Evolutionary conservation across 2,113 vertebrate species (phyloP), one percentile per base, ranked within the genome.

Genomic region (Anarrhichthys ocellatus): DNA sequence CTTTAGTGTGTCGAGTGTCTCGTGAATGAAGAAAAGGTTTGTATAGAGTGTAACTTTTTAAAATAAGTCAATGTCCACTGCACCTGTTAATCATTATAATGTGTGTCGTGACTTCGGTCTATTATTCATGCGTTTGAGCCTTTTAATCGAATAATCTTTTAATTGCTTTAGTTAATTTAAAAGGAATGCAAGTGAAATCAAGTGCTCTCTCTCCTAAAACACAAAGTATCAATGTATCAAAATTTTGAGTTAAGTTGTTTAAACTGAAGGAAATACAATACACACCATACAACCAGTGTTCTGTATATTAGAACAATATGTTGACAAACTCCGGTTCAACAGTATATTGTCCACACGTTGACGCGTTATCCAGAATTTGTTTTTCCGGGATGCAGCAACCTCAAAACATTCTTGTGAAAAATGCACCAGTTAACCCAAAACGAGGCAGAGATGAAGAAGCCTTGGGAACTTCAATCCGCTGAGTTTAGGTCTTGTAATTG

Each of bases 51-150:
- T 46, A 20, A 80, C 56, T 70, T 71, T 66, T 58, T 22, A 86
- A 74, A 80, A 79, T 2, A 75, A 81, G 14, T 73, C 54, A 54
- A 32, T 74, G 56, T 77, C 64, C 29, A 52, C 76, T 48, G 69
- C 86, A 87, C 88, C 81, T 81, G 84, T 88, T 85, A 76, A 74
- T 82, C 72, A 85, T 87, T 71, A 84, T 2, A 27, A 86, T 40
- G 20, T 22, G 66, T 82, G 71, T 27, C 59, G 64, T 87, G 85
- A 86, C 81, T 89, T 73, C 3, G 24, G 42, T 48, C 66, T 58
- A 73, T 87, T 87, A 78, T 69, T 87, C 69, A 70, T 54, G 24
- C 10, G n/a, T 66, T 69, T 82, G 52, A 77, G 76, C 58, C 44
- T 82, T 76, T 79, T 56, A 64, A 74, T 27, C 67, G 6, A 58